These are phyloP conservation scores for Leucophenga montana DNA, from an alignment of 2,888 invertebrate genomes.

Conservation along the genomic window DNA sequence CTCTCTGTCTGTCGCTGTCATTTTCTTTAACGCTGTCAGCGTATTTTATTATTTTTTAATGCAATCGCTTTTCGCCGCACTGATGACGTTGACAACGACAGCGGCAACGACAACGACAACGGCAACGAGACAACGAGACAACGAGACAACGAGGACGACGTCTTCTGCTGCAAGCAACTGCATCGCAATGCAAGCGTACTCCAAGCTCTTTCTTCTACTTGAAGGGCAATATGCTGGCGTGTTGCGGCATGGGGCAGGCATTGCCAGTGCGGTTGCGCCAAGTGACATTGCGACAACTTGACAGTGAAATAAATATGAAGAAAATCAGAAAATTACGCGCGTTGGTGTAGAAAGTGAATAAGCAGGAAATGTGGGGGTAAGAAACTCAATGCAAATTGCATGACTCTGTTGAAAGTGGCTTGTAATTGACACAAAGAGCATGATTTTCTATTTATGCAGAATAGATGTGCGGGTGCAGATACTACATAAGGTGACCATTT, in stretches of 20 bases:
- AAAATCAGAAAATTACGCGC: conserved; percentile 10
- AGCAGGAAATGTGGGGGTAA: no score
- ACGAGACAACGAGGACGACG: no score
- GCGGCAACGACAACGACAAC: no score
- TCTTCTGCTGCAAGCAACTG: neutral
- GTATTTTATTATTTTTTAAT: conserved; percentile 18
- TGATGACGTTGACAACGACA: no score
- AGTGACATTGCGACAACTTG: conserved; percentile 15
- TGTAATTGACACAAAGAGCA: no score
- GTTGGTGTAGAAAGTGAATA: no score
- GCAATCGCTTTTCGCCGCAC: neutral
- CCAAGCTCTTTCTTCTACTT: neutral
- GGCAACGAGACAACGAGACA: no score
- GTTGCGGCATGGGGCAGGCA: neutral
- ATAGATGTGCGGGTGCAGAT: no score
- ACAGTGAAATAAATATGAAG: conserved; percentile 26
- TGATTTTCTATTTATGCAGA: no score
- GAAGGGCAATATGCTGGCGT: neutral
- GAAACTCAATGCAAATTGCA: no score
- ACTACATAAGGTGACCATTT: no score
- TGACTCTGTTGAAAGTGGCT: no score
- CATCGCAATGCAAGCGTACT: neutral
- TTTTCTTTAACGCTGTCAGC: conserved; percentile 10
- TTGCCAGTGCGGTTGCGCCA: neutral
- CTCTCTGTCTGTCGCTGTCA: neutral